These are phyloP conservation scores for Myotis brandtii DNA, from an alignment of 2,113 vertebrate species.

Conservation along the genomic window DNA sequence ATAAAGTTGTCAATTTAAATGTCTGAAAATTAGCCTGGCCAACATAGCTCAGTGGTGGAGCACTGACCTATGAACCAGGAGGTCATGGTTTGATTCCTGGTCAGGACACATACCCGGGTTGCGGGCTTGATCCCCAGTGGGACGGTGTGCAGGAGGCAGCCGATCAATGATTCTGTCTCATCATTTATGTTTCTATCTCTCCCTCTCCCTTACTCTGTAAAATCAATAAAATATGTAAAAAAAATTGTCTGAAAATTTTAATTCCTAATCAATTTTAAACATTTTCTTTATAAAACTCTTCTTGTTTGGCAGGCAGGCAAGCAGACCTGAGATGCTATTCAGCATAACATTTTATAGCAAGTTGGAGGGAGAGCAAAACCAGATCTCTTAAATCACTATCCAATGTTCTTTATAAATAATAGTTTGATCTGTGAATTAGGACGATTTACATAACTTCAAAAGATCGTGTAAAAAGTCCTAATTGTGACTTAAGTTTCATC, in stretches of 20 bases:
- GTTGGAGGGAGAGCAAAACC: not conserved
- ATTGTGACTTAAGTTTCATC: not conserved
- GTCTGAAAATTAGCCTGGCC: no score
- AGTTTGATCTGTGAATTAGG: constrained; percentile 7
- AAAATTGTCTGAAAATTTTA: not conserved
- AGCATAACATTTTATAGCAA: not conserved
- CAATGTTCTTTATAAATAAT: not conserved
- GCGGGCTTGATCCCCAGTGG: no score
- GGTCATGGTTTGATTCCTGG: no score
- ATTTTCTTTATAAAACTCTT: not conserved
- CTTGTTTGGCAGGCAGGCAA: not conserved
- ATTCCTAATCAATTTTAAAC: not conserved
- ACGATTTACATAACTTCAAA: not conserved
- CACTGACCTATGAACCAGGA: no score
- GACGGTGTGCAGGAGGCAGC: no score
- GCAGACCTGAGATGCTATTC: not conserved
- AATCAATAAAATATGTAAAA: no score
- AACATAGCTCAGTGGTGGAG: no score
- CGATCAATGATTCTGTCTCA: no score
- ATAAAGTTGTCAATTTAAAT: not conserved
- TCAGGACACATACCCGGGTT: no score
- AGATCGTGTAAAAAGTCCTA: not conserved
- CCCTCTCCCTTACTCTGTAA: no score
- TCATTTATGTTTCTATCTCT: no score
- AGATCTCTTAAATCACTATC: not conserved